These are phyloP conservation scores for Tuberolachnus salignus DNA, from an alignment of 2,888 invertebrate species.

Conservation along the genomic window DNA sequence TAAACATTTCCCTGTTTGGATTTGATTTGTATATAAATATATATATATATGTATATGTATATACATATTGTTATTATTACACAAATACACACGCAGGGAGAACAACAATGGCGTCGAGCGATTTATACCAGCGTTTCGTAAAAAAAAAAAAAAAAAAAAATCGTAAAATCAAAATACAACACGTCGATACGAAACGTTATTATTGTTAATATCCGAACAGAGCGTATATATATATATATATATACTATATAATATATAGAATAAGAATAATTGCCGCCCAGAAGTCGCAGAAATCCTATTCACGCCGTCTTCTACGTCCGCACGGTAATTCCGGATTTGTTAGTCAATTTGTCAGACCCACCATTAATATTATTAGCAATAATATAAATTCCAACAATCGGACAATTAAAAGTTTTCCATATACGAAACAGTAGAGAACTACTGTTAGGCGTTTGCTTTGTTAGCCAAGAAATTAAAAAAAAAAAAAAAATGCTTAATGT, in stretches of 20 bases:
- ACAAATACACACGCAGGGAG: background rate
- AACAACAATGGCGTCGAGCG: slow-evolving; percentile 52
- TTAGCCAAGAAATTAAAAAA: too few relatives aligned
- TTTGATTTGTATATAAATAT: slow-evolving; percentile 15
- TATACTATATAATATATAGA: background rate
- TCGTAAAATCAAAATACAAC: slow-evolving; percentile 38
- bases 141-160: background rate
- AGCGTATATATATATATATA: background rate
- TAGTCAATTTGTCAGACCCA: too few relatives aligned
- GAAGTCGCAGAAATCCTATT: background rate
- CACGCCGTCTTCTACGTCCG: too few relatives aligned
- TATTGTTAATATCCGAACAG: background rate
- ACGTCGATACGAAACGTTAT: background rate
- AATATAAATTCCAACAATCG: too few relatives aligned
- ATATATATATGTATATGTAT: too few relatives aligned
- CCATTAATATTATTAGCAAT: too few relatives aligned
- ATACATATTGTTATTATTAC: slow-evolving; percentile 31
- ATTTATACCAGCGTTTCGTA: slow-evolving; percentile 32
- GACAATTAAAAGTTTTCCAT: too few relatives aligned
- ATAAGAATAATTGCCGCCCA: background rate
- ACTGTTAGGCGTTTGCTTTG: too few relatives aligned
- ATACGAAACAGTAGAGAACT: too few relatives aligned
- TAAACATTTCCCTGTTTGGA: slow-evolving; percentile 40
- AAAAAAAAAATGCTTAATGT: too few relatives aligned
- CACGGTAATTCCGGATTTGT: too few relatives aligned